Conservation (phyloP, 2,888 invertebrate species). For the Amblyjoppa proteus region DNA sequence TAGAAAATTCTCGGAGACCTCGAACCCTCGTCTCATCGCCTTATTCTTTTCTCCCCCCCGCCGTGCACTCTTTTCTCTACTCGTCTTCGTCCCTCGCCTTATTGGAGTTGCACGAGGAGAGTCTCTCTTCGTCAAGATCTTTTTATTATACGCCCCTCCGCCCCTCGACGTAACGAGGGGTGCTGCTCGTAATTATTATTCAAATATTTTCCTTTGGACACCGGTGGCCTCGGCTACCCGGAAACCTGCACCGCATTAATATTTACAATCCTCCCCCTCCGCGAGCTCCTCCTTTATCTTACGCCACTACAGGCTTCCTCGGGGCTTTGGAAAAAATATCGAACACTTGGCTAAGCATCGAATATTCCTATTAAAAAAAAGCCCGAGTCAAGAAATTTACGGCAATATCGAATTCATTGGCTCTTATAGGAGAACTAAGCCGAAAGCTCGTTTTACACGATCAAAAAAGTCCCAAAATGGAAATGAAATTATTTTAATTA, state of each 20-base stretch:
- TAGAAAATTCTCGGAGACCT: constrained; percentile 81
- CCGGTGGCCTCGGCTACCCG: constrained; percentile 45
- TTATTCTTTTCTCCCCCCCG: constrained; percentile 47
- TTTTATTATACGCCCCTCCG: constrained; percentile 66
- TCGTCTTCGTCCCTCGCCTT: constrained; percentile 58
- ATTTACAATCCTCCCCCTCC: constrained; percentile 77
- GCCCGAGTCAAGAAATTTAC: neutral
- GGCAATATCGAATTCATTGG: constrained; percentile 5
- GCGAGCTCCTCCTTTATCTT: constrained; percentile 40
- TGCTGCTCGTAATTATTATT: constrained; percentile 80
- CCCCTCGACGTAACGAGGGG: constrained; percentile 73
- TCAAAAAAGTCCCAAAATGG: constrained; percentile 12
- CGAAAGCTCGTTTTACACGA: neutral
- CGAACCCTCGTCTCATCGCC: constrained; percentile 71
- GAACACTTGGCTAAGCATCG: neutral
- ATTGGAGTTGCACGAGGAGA: constrained; percentile 67
- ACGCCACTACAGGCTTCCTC: neutral
- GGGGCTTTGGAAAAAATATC: constrained; percentile 39
- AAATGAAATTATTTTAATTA: too few species aligned
- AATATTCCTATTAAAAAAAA: neutral
- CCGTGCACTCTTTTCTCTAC: constrained; percentile 8
- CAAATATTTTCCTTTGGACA: constrained; percentile 81
- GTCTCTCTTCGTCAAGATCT: constrained; percentile 61
- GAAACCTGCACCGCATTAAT: constrained; percentile 77
- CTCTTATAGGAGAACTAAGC: neutral